Conservation (phyloP, 2,797 vertebrate species). For the Enteromius paludinosus region DNA sequence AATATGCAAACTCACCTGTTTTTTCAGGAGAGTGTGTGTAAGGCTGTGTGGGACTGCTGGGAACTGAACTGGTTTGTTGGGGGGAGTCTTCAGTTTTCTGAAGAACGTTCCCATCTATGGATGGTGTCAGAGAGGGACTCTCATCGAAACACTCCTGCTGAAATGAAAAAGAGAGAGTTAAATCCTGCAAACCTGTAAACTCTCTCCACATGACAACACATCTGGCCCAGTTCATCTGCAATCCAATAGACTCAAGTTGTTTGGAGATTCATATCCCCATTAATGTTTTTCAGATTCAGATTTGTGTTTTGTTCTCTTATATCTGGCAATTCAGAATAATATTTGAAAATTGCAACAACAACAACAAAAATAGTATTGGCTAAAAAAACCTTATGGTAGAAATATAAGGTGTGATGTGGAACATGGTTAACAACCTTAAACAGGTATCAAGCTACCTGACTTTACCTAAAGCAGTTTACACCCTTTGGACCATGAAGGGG, state of each 20-base stretch:
- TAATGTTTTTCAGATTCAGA: background rate
- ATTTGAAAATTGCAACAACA: too few relatives aligned
- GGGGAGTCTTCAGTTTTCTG: conserved; percentile 85
- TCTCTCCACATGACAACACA: background rate
- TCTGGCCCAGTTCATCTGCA: background rate
- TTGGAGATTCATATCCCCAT: too few relatives aligned
- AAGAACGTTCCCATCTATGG: conserved; percentile 83
- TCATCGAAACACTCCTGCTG: conserved; percentile 88
- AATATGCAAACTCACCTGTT: conserved; percentile 39
- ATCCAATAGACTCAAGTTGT: background rate
- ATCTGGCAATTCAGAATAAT: background rate
- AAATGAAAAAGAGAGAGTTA: background rate
- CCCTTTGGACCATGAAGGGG: background rate
- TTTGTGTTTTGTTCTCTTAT: background rate
- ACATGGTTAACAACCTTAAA: background rate
- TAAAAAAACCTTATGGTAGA: too few relatives aligned
- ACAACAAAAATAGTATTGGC: too few relatives aligned
- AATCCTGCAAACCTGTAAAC: background rate
- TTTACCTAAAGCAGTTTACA: background rate
- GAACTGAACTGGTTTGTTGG: conserved; percentile 88
- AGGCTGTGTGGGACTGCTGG: conserved; percentile 80
- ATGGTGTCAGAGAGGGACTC: conserved; percentile 87
- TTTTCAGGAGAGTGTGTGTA: conserved; percentile 38
- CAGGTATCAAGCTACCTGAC: background rate
- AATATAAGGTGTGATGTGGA: background rate